Evolutionary conservation across 2,797 vertebrate genomes (phyloP).

Genomic region (Xenopus petersii): DNA sequence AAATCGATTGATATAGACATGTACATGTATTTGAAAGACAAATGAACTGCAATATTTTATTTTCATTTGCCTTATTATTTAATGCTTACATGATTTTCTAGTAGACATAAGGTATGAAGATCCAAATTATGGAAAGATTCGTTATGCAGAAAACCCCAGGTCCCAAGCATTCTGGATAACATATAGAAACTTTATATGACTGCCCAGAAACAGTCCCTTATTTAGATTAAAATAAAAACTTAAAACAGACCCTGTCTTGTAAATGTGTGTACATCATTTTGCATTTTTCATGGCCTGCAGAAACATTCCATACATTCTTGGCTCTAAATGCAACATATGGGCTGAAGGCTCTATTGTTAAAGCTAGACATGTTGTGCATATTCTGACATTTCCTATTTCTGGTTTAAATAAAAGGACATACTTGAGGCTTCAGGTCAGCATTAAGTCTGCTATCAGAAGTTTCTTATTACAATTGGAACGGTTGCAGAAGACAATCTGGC

Average conservation of each 20-base stretch:
- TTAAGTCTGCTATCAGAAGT: not conserved
- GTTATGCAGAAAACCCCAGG: too few relatives aligned
- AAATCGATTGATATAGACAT: too few relatives aligned
- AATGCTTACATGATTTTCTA: too few relatives aligned
- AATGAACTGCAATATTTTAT: too few relatives aligned
- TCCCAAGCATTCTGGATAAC: too few relatives aligned
- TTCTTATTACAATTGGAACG: slow-evolving; percentile 5
- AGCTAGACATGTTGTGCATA: not conserved
- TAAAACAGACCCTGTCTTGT: not conserved
- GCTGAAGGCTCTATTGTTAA: slow-evolving; percentile 8
- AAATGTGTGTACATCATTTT: slow-evolving; percentile 3
- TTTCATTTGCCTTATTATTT: too few relatives aligned
- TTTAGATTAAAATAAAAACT: too few relatives aligned
- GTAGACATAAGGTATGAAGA: too few relatives aligned
- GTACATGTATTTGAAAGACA: too few relatives aligned
- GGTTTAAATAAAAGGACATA: not conserved
- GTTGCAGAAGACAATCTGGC: not conserved
- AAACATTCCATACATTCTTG: slow-evolving; percentile 10
- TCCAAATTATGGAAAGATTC: too few relatives aligned
- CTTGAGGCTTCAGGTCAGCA: not conserved
- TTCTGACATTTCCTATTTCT: slow-evolving; percentile 9
- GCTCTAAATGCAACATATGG: not conserved
- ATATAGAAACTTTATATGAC: too few relatives aligned
- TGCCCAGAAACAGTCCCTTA: too few relatives aligned
- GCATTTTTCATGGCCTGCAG: not conserved